Conservation (phyloP, 2,888 invertebrate species). For the Drosophila acutilabella region DNA sequence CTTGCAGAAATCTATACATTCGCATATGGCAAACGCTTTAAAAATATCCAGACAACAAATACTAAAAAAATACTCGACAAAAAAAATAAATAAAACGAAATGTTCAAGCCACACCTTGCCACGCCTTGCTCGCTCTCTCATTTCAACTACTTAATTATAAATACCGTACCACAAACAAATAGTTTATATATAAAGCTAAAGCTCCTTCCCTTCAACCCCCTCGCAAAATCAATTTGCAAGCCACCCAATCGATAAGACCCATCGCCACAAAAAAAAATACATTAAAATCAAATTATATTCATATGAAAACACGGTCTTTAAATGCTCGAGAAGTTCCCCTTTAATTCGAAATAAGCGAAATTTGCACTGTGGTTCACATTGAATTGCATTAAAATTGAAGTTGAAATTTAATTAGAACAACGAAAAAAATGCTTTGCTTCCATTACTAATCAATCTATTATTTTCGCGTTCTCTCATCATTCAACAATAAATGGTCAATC, state of each 20-base stretch:
- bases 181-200: slow-evolving; percentile 47
- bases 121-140: slow-evolving; percentile 72
- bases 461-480: slow-evolving; percentile 20
- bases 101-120: slow-evolving; percentile 51
- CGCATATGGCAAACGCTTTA: slow-evolving; percentile 37
- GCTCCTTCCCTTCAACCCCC: slow-evolving; percentile 17
- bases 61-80: slow-evolving; percentile 44
- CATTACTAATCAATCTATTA: slow-evolving; percentile 50
- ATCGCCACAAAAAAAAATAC: slow-evolving; percentile 33
- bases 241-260: slow-evolving; percentile 59
- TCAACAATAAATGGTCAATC: slow-evolving; percentile 15
- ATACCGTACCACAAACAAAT: slow-evolving; percentile 26
- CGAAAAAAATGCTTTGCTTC: slow-evolving; percentile 23
- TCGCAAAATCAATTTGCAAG: slow-evolving; percentile 57
- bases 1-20: slow-evolving; percentile 42
- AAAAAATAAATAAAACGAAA: slow-evolving; percentile 29
- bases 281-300: slow-evolving; percentile 5
- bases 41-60: slow-evolving; percentile 44
- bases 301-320: slow-evolving; percentile 20
- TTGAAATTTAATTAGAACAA: slow-evolving; percentile 33
- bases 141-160: slow-evolving; percentile 31
- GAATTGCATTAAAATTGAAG: slow-evolving; percentile 44
- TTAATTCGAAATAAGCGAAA: slow-evolving; percentile 58
- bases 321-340: slow-evolving; percentile 50
- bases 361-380: slow-evolving; percentile 74